A percentile compares a stretch with the other conserved stretches of the same genome.
These are phyloP conservation scores for Bombus ignitus DNA, from an alignment of 1,140 invertebrate genomes.

Conservation along the genomic window DNA sequence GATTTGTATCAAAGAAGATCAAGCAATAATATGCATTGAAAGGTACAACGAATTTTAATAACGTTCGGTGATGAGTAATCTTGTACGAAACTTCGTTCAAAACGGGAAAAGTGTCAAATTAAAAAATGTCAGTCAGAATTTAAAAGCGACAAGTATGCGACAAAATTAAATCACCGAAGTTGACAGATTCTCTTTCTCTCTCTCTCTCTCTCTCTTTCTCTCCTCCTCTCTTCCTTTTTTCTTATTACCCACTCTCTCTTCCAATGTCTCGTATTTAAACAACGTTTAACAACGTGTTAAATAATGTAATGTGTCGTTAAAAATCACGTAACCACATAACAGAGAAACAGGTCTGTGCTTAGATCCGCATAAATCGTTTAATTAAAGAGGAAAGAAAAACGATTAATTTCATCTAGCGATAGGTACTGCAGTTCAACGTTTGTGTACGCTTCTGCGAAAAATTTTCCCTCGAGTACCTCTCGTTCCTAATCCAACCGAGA, in stretches of 20 bases:
- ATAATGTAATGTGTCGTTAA: too few relatives aligned
- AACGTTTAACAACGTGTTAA: neutral
- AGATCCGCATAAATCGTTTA: too few relatives aligned
- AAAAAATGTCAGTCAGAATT: neutral
- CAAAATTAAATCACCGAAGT: neutral
- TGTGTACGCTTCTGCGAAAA: conserved; percentile 10
- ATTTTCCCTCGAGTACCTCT: neutral
- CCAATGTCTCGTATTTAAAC: neutral
- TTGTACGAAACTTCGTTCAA: too few relatives aligned
- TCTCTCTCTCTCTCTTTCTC: neutral
- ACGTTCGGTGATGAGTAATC: neutral
- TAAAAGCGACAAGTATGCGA: neutral
- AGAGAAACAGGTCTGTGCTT: neutral
- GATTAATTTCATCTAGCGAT: conserved; percentile 5
- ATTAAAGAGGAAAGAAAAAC: neutral
- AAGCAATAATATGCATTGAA: neutral
- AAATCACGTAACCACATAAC: too few relatives aligned
- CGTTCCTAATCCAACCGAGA: conserved; percentile 30
- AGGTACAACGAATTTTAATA: neutral
- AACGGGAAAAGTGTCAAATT: neutral
- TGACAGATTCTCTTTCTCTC: conserved; percentile 7
- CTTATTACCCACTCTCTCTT: neutral
- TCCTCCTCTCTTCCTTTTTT: neutral
- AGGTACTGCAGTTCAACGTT: neutral
- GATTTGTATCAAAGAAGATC: too few relatives aligned